Evolutionary conservation across 2,797 vertebrate species (phyloP).

Genomic region (Cirrhinus mrigala): DNA sequence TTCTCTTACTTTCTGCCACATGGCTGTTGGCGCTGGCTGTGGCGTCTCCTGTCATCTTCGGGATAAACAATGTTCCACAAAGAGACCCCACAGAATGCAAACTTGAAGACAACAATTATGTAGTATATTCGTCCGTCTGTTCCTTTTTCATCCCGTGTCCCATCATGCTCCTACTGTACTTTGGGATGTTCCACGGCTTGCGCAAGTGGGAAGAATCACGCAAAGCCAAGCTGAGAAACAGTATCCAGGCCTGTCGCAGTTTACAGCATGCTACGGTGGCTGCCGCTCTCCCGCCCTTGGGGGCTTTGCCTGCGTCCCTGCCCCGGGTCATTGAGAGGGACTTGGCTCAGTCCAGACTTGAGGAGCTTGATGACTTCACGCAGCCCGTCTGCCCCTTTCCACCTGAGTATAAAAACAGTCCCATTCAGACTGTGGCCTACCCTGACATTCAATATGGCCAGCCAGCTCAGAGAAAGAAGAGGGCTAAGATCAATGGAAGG

Average conservation of each 20-base stretch:
- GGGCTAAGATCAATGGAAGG: conserved; percentile 86
- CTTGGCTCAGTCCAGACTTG: conserved; percentile 73
- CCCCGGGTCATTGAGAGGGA: conserved; percentile 79
- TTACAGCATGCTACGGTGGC: conserved; percentile 68
- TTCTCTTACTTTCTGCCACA: conserved; percentile 88
- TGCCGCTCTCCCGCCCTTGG: conserved; percentile 59
- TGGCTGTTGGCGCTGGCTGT: conserved; percentile 93
- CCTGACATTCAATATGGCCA: conserved; percentile 65
- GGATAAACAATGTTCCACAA: conserved; percentile 87
- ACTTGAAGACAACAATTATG: conserved; percentile 89
- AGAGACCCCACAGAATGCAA: conserved; percentile 88
- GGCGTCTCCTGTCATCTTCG: conserved; percentile 91
- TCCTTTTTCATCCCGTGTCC: conserved; percentile 98
- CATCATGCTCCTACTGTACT: conserved; percentile 93
- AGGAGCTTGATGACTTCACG: conserved; percentile 72
- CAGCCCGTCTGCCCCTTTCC: conserved; percentile 74
- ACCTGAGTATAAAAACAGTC: conserved; percentile 78
- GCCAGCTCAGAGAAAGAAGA: conserved; percentile 69
- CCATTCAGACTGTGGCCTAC: conserved; percentile 77
- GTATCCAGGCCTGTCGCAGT: conserved; percentile 81
- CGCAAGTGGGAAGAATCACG: conserved; percentile 89
- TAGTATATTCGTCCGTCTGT: conserved; percentile 93
- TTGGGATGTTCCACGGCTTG: conserved; percentile 90
- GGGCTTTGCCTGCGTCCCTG: conserved; percentile 72
- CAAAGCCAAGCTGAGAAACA: conserved; percentile 84